These are phyloP conservation scores for Bicyclus anynana DNA, from an alignment of 1,140 invertebrate species.

Conservation along the genomic window DNA sequence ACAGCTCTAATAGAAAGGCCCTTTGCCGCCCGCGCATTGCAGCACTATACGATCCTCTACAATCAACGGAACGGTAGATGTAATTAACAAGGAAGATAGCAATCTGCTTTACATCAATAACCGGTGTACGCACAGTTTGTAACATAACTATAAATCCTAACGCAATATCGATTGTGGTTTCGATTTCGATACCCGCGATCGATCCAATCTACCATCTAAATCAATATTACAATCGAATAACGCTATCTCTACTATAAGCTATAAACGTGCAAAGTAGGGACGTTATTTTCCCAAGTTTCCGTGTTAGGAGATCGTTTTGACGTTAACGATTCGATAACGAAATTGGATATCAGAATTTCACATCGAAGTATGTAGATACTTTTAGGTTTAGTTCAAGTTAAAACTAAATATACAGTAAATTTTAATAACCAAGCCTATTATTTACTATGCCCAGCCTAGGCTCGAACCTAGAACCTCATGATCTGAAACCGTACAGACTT, in stretches of 20 bases:
- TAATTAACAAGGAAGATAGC: constrained; percentile 1
- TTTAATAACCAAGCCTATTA: too few species aligned
- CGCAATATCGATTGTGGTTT: constrained; percentile 18
- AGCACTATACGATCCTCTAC: background rate
- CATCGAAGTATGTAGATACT: too few species aligned
- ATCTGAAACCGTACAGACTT: too few species aligned
- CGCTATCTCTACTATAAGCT: constrained; percentile 32
- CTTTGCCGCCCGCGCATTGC: background rate
- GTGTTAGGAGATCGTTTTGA: constrained; percentile 16
- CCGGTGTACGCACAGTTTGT: background rate
- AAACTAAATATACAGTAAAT: too few species aligned
- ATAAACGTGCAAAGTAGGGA: constrained; percentile 18
- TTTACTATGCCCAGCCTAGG: too few species aligned
- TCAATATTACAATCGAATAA: constrained; percentile 26
- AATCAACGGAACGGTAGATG: background rate
- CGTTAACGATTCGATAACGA: background rate
- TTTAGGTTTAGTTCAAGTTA: too few species aligned
- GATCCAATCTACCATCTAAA: constrained; percentile 20
- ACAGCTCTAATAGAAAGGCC: too few species aligned
- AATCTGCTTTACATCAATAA: constrained; percentile 2
- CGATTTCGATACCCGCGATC: constrained; percentile 16
- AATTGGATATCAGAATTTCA: background rate
- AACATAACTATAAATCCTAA: constrained; percentile 8
- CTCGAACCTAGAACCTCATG: too few species aligned
- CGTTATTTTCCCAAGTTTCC: constrained; percentile 28